These are phyloP conservation scores for Picus viridis DNA, from an alignment of 2,797 vertebrate genomes.

Conservation along the genomic window DNA sequence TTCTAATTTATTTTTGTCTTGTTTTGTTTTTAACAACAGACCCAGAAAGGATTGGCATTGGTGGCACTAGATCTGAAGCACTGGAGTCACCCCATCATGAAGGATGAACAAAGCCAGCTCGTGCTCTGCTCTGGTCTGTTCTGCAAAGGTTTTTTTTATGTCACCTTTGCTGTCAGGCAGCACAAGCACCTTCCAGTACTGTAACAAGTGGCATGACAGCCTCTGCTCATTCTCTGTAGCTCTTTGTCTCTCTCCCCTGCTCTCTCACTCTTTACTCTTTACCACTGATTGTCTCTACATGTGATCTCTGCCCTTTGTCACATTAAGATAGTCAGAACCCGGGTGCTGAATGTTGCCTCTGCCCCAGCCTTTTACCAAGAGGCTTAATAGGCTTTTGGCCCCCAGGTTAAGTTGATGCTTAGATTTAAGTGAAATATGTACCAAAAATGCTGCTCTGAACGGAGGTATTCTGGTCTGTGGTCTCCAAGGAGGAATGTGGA, in stretches of 20 bases:
- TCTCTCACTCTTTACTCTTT: background rate
- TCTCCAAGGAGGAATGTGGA: background rate
- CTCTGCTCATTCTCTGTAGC: background rate
- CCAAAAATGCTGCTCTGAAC: background rate
- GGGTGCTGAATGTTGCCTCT: background rate
- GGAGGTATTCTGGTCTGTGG: background rate
- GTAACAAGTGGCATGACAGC: background rate
- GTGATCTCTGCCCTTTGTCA: conserved; percentile 26
- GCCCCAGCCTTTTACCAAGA: fast-evolving
- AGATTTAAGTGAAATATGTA: fast-evolving
- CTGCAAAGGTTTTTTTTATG: background rate
- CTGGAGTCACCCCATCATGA: background rate
- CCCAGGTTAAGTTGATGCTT: background rate
- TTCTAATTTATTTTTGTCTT: no score
- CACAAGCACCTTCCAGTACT: conserved; percentile 30
- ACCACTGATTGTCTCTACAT: background rate
- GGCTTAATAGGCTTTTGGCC: background rate
- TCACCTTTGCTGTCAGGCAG: conserved; percentile 28
- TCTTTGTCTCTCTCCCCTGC: background rate
- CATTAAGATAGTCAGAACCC: background rate
- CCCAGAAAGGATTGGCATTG: background rate
- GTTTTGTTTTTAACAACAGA: background rate
- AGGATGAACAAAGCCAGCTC: background rate
- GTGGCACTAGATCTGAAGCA: background rate
- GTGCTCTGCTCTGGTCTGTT: background rate